A percentile compares a stretch with the other conserved stretches of the same genome.
Conservation (phyloP, 2,113 vertebrate genomes). For the Misgurnus anguillicaudatus region DNA sequence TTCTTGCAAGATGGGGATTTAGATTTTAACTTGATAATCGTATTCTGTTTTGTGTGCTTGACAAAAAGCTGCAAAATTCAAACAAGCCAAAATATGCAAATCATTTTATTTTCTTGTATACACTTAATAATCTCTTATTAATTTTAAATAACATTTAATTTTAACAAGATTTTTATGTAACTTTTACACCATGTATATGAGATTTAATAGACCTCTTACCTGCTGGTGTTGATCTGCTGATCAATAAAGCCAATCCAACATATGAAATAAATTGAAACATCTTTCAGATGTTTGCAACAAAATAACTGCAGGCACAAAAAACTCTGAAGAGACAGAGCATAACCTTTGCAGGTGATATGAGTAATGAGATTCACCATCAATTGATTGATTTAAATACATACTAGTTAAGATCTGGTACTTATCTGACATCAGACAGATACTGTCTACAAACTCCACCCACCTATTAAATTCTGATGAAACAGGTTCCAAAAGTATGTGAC, state of each 20-base stretch:
- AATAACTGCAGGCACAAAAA: background rate
- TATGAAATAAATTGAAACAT: background rate
- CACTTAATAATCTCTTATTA: too few species aligned
- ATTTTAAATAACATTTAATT: too few species aligned
- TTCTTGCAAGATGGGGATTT: too few species aligned
- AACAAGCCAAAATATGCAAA: too few species aligned
- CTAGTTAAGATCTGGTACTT: too few species aligned
- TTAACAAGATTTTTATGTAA: too few species aligned
- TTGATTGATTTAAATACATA: background rate
- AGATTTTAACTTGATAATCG: too few species aligned
- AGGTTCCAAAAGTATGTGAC: background rate
- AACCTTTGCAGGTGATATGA: background rate
- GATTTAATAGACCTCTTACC: slow-evolving; percentile 3
- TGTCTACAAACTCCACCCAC: slow-evolving; percentile 3
- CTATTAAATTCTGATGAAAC: background rate
- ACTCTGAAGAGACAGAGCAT: background rate
- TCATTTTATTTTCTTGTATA: too few species aligned
- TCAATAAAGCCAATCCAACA: slow-evolving; percentile 8
- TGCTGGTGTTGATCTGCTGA: background rate
- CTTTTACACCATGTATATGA: background rate
- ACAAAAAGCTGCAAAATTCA: too few species aligned
- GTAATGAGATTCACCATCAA: background rate
- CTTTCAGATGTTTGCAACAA: background rate
- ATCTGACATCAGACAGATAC: background rate
- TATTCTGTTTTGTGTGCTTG: too few species aligned